Evolutionary conservation across 2,113 vertebrate species (phyloP).

Genomic region (Hippolais icterina): DNA sequence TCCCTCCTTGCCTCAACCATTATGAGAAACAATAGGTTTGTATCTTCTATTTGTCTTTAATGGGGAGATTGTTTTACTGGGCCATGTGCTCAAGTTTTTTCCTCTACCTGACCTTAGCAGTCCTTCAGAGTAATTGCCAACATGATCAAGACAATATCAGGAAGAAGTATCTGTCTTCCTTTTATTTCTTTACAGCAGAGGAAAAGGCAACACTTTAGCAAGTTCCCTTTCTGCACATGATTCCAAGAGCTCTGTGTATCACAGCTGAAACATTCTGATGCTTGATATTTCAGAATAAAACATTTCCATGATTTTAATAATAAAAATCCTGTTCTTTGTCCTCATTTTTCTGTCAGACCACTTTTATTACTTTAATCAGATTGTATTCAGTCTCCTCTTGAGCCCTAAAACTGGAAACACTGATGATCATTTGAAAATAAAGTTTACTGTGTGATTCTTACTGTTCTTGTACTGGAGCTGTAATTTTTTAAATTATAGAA

Average conservation of each 20-base stretch:
- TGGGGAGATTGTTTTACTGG: neutral
- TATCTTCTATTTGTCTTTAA: neutral
- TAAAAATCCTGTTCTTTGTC: neutral
- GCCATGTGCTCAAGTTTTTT: neutral
- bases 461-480: neutral
- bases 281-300: neutral
- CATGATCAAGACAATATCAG: neutral
- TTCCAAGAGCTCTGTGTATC: neutral
- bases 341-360: slow-evolving; percentile 22
- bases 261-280: neutral
- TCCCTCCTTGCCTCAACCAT: neutral
- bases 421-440: neutral
- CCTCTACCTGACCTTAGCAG: neutral
- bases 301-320: neutral
- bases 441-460: slow-evolving; percentile 26
- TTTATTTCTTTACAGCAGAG: neutral
- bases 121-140: neutral
- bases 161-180: neutral
- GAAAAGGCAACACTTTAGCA: neutral
- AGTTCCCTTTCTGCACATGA: neutral
- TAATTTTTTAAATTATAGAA: slow-evolving; percentile 51
- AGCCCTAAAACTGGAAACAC: slow-evolving; percentile 3
- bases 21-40: neutral
- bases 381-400: slow-evolving; percentile 39
- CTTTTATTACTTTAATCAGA: slow-evolving; percentile 34